Evolutionary conservation across 2,113 vertebrate species (phyloP).

Genomic region (Crypturellus undulatus): DNA sequence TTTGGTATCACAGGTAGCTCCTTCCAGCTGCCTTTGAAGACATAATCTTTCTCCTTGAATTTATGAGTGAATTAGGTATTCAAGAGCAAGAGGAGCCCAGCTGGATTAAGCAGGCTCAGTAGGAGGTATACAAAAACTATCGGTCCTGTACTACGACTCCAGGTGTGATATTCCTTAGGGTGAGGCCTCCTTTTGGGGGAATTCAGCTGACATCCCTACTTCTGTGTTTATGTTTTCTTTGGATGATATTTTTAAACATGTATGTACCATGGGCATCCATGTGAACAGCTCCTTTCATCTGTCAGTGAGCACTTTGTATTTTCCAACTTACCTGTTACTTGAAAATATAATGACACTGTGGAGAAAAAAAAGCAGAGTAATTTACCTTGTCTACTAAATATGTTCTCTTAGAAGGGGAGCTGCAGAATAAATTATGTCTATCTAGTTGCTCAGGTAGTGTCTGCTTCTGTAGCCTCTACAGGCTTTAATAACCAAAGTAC

Average conservation of each 20-base stretch:
- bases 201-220: not conserved
- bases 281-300: not conserved
- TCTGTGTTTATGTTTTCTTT: not conserved
- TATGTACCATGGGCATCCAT: not conserved
- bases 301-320: not conserved
- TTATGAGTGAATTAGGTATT: not conserved
- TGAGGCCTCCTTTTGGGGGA: not conserved
- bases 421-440: not conserved
- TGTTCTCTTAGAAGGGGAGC: not conserved
- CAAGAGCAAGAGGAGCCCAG: not conserved
- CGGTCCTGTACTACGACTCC: not conserved
- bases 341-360: not conserved
- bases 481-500: not conserved
- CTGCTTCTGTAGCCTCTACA: not conserved
- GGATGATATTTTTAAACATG: not conserved
- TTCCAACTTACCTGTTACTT: not conserved
- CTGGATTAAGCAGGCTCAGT: not conserved
- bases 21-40: not conserved
- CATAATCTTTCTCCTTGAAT: slow-evolving; percentile 11
- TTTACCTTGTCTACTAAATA: not conserved
- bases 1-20: not conserved
- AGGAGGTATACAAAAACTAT: not conserved
- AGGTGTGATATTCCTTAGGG: not conserved
- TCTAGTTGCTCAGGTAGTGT: not conserved
- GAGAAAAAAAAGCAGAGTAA: not conserved